phyloP scores from a whole-genome alignment of 2,888 invertebrate species.

The Dione juno region DNA sequence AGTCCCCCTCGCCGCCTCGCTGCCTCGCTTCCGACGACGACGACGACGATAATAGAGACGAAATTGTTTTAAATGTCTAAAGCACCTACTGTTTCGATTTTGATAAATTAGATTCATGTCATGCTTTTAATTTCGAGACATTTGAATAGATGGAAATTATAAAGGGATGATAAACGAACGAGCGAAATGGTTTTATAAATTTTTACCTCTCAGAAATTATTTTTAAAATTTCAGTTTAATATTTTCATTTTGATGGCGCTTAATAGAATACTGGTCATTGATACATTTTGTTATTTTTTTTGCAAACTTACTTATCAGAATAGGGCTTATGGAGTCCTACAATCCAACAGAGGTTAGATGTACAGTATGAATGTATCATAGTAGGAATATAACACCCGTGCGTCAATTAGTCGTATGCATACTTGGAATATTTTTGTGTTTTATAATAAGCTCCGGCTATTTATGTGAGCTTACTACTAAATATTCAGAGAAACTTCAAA shows the following conservation, averaged over 20 bases:
- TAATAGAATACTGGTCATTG: neutral
- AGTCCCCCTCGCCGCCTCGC: neutral
- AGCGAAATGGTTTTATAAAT: constrained; percentile 3
- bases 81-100: constrained; percentile 19
- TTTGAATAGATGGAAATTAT: constrained; percentile 21
- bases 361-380: no score
- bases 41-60: constrained; percentile 30
- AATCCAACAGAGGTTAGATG: no score
- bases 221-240: no score
- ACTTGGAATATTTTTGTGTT: no score
- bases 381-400: no score
- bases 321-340: no score
- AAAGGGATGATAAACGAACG: constrained; percentile 13
- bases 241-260: neutral
- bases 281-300: neutral
- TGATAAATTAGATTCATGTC: constrained; percentile 28
- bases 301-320: no score
- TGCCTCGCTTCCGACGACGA: neutral
- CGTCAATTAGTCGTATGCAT: no score
- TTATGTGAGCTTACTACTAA: no score
- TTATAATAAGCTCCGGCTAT: no score
- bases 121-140: constrained; percentile 22
- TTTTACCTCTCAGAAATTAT: neutral
- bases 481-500: neutral
- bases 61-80: constrained; percentile 32